These are phyloP conservation scores for Calyptomena viridis DNA, from an alignment of 2,113 vertebrate species.

Conservation along the genomic window DNA sequence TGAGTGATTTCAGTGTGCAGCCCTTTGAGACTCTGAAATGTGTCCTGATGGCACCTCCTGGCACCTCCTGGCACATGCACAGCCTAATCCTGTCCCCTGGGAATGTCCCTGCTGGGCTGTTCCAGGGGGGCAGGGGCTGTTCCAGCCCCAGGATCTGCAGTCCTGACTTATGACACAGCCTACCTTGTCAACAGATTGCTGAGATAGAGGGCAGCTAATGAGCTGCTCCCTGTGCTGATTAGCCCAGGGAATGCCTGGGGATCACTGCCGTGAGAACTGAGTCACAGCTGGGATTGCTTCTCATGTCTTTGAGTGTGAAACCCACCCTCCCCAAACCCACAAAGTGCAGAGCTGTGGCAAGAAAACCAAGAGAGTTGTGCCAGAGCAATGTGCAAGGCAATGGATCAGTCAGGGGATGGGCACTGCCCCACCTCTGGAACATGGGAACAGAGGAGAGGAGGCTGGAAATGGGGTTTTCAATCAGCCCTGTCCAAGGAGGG, in stretches of 20 bases:
- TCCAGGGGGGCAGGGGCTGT: not conserved
- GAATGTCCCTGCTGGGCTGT: not conserved
- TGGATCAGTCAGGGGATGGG: not conserved
- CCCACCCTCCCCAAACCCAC: not conserved
- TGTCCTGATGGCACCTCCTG: not conserved
- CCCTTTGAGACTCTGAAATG: not conserved
- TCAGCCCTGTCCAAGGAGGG: too few relatives aligned
- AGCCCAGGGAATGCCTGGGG: not conserved
- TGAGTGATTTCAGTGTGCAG: not conserved
- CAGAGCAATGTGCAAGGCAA: not conserved
- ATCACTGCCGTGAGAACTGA: rapidly evolving
- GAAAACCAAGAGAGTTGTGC: not conserved
- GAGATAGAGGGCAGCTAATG: not conserved
- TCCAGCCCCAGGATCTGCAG: not conserved
- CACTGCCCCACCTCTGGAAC: not conserved
- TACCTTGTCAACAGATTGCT: not conserved
- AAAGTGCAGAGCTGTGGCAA: not conserved
- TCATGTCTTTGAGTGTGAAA: not conserved
- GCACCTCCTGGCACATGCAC: not conserved
- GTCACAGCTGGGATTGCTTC: not conserved
- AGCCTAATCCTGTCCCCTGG: not conserved
- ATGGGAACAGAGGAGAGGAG: not conserved
- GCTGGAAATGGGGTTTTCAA: not conserved
- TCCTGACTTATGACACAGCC: not conserved
- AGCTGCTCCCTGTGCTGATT: not conserved